Base-by-base conservation (phyloP, 2,888 invertebrate species). In the Drosophila rellima region DNA sequence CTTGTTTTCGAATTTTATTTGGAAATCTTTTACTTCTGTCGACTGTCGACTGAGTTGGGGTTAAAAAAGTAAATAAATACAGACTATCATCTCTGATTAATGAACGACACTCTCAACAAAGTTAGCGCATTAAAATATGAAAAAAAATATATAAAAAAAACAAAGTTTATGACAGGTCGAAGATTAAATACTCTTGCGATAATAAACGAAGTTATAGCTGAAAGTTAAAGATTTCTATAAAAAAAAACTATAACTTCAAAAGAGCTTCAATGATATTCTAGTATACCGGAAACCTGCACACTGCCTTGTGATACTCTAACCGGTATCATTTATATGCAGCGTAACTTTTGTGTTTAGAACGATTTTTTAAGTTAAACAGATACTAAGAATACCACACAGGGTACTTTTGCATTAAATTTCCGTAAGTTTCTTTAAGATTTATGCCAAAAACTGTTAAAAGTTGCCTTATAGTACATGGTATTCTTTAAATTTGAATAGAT, bases 91-190 rank as follows among this genome's bases (percentile, higher is more conserved):
- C 29, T 18, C 10, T 50, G 35, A 68, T 60, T 71, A 18, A 73
- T 73, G 37, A 8, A 11, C 23, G 8, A n/a, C 23, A 7, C 29
- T 23, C 39, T 15, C 11, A 29, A 42, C 51, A 45, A 40, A 18
- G 33, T 60, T 51, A 35, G 50, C 31, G 8, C 50, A 66, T 44
- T 51, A 37, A 45, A 20, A 42, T 26, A 68, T 20, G 18, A 15
- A n/a, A 42, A 17, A 50, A 8, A 23, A 20, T 15, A 35, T 26
- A 18, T n/a, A n/a, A n/a, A 17, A 26, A 13, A n/a, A 15, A 2
- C 6, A 29, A 6, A 29, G 1, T 26, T 3, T 11, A 17, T 20
- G n/a, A 10, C 11, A 37, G 1, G 8, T n/a, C 35, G 45, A 62
- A 42, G 13, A 13, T 6, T 8, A 17, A 42, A 54, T 54, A 65